Conservation (phyloP, 2,113 vertebrate genomes). For the Aphyosemion australe region DNA sequence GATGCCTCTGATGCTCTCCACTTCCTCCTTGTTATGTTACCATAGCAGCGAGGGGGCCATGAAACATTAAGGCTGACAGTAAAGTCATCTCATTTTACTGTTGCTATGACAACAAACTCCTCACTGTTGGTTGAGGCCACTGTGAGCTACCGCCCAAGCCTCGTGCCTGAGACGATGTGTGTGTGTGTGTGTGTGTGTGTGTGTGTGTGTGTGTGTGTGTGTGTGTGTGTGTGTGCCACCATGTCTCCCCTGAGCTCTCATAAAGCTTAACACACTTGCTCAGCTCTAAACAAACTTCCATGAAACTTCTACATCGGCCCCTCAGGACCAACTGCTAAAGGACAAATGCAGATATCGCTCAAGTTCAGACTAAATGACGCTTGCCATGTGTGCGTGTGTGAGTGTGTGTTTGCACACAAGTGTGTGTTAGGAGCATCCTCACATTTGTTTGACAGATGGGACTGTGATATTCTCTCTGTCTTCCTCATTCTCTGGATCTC, state of each 20-base stretch:
- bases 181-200: too few relatives aligned
- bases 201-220: conserved; percentile 16
- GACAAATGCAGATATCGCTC: conserved; percentile 72
- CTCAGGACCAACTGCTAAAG: conserved; percentile 64
- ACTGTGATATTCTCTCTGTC: conserved; percentile 65
- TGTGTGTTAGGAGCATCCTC: conserved; percentile 40
- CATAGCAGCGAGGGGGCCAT: conserved; percentile 80
- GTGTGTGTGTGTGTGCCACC: conserved; percentile 49
- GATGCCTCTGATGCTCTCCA: conserved; percentile 63
- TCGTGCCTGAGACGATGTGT: conserved; percentile 55
- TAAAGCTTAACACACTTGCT: conserved; percentile 73
- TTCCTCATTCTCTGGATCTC: conserved; percentile 67
- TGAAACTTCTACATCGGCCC: conserved; percentile 63
- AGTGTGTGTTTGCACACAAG: conserved; percentile 12
- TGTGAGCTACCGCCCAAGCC: conserved; percentile 72
- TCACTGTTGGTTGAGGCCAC: conserved; percentile 72
- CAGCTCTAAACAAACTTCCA: conserved; percentile 75
- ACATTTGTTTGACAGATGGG: conserved; percentile 76
- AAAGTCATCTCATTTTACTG: conserved; percentile 84
- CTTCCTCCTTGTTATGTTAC: conserved; percentile 79
- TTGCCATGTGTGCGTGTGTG: conserved; percentile 20
- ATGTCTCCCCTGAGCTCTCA: conserved; percentile 63
- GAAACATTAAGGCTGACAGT: conserved; percentile 83
- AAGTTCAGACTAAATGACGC: conserved; percentile 69
- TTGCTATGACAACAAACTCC: conserved; percentile 85